These are phyloP conservation scores for Drosophila sucinea DNA, from an alignment of 1,140 invertebrate genomes.

Conservation along the genomic window DNA sequence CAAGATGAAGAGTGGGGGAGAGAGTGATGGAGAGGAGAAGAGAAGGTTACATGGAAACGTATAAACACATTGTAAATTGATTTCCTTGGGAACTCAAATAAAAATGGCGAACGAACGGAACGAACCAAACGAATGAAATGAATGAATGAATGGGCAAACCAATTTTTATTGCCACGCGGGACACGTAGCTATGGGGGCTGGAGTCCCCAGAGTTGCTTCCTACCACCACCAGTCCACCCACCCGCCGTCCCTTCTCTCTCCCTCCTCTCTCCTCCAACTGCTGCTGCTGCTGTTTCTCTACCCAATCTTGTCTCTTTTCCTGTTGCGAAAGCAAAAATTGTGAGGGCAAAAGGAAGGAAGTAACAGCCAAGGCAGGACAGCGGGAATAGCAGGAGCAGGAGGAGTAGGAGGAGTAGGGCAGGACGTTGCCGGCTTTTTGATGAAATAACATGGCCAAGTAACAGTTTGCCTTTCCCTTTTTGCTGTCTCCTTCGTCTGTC, in stretches of 20 bases:
- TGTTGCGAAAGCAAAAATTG: slow-evolving; percentile 65
- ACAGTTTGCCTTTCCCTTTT: slow-evolving; percentile 61
- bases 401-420: background rate
- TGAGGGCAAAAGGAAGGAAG: slow-evolving; percentile 65
- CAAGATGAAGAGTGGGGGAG: background rate
- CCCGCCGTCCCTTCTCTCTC: background rate
- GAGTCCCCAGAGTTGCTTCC: slow-evolving; percentile 60
- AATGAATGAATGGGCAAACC: slow-evolving; percentile 82
- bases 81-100: slow-evolving; percentile 81
- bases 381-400: slow-evolving; percentile 17
- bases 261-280: background rate
- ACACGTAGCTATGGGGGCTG: slow-evolving; percentile 73
- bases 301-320: slow-evolving; percentile 37
- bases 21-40: slow-evolving; percentile 13
- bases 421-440: slow-evolving; percentile 62
- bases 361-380: slow-evolving; percentile 30
- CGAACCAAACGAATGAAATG: slow-evolving; percentile 72
- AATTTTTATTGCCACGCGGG: slow-evolving; percentile 81
- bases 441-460: slow-evolving; percentile 79
- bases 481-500: slow-evolving; percentile 55
- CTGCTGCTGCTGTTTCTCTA: background rate
- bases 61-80: slow-evolving; percentile 82
- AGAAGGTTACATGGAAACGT: slow-evolving; percentile 53
- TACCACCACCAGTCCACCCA: background rate
- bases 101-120: slow-evolving; percentile 70